Percentiles rank a stretch among this genome's conserved stretches.
These are phyloP conservation scores for Temnothorax unifasciatus DNA, from an alignment of 2,888 invertebrate genomes.

Conservation along the genomic window DNA sequence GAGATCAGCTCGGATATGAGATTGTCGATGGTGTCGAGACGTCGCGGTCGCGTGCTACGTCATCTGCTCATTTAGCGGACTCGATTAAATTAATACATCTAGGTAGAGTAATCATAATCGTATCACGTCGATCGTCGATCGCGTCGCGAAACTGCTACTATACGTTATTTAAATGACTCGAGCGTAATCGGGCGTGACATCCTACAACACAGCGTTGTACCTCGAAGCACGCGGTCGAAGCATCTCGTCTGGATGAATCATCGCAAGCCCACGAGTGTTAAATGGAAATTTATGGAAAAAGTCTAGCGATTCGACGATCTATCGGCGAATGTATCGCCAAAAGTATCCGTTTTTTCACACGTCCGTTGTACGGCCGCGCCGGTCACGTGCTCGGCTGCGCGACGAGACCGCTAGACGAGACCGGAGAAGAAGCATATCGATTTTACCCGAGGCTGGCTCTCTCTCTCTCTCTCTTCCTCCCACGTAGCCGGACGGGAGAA, in stretches of 20 bases:
- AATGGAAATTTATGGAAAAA: background rate
- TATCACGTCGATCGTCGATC: too few species aligned
- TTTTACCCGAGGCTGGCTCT: conserved; percentile 74
- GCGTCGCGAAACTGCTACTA: too few species aligned
- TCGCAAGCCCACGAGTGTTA: background rate
- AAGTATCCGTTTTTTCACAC: conserved; percentile 49
- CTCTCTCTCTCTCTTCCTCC: conserved; percentile 72
- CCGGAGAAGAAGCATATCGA: conserved; percentile 75
- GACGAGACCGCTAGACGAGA: conserved; percentile 48
- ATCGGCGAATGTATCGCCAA: background rate
- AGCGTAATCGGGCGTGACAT: too few species aligned
- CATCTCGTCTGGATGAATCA: conserved; percentile 2
- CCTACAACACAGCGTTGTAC: too few species aligned
- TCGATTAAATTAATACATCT: too few species aligned
- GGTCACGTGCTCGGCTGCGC: conserved; percentile 72
- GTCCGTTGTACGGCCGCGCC: conserved; percentile 18
- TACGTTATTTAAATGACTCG: too few species aligned
- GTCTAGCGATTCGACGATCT: background rate
- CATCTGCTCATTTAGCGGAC: too few species aligned
- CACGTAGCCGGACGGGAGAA: conserved; percentile 52
- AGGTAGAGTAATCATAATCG: too few species aligned
- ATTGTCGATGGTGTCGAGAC: too few species aligned
- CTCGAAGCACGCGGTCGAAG: background rate
- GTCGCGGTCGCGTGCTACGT: too few species aligned
- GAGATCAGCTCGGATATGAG: background rate